Base-by-base conservation (phyloP, 1,140 invertebrate genomes). In the Harpegnathos saltator region DNA sequence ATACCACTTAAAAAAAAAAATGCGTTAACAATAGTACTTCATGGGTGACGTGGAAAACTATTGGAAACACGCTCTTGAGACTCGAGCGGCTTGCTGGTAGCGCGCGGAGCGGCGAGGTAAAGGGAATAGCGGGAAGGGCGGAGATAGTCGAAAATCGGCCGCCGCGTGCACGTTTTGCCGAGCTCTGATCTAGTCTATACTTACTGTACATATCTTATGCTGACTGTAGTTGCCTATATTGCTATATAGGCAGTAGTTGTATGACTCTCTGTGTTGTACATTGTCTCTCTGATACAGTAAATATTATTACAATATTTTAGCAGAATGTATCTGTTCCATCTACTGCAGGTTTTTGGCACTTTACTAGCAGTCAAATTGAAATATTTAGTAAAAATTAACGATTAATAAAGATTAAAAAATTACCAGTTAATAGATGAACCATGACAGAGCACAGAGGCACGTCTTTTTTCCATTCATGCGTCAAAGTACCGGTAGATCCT, bases 401-500 rank as follows among this genome's bases (percentile, higher is more conserved):
- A 44, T 44, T 0, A 44, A 44, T 44, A 9, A 44, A 44, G 11
- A 44, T 44, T 9, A 44, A 44, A 44, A 44, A 9, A 44, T 44
- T 44, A 33, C 7, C 38, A 5, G 38, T 44, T 44, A 44, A 44
- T 44, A 44, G 38, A 56, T 52, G 33, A 72, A 59, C 83, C 83
- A 94, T 93, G 92, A 89, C 89, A 63, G 91, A 92, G 38, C 93
- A 94, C 82, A 89, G 85, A 72, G 91, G 92, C 29, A 91, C 92
- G n/a, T 90, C 92, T 1, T 95, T 94, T 73, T 91, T 85, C 7
- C 90, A 96, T 92, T 96, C 95, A 19, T 97, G 96, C 92, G 86
- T 96, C 19, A 96, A 95, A 93, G 94, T 96, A 59, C 96, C 96
- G 33, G 89, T 96, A 44, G 95, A 96, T 92, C 96, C 96, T 61